Conservation (phyloP, 2,113 vertebrate species). For the Notothenia rossii region DNA sequence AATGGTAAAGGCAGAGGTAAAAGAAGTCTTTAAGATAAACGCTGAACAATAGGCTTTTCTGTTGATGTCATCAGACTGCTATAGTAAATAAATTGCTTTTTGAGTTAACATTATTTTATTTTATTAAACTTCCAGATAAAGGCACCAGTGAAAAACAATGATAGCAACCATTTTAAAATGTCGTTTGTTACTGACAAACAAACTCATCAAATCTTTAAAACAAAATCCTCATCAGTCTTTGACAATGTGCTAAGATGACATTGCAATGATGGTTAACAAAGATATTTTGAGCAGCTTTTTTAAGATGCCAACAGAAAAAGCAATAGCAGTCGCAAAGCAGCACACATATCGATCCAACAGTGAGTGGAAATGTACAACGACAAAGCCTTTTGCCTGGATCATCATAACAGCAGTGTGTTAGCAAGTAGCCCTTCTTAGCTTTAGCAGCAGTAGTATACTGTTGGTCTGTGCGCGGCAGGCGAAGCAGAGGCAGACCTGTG, state of each 20-base stretch:
- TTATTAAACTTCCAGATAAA: too few relatives aligned
- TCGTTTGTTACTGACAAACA: too few relatives aligned
- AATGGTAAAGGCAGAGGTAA: neutral
- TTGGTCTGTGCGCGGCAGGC: neutral
- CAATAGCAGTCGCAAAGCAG: neutral
- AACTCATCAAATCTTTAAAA: too few relatives aligned
- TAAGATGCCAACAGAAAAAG: neutral
- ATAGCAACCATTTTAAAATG: too few relatives aligned
- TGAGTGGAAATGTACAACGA: neutral
- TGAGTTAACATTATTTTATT: too few relatives aligned
- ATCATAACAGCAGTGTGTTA: neutral
- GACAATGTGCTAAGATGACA: too few relatives aligned
- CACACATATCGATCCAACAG: neutral
- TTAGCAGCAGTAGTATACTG: neutral
- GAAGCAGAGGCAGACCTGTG: slow-evolving; percentile 28
- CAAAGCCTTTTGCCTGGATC: neutral
- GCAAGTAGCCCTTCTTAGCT: slow-evolving; percentile 18
- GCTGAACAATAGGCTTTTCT: too few relatives aligned
- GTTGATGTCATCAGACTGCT: too few relatives aligned
- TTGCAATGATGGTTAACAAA: too few relatives aligned
- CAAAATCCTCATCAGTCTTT: too few relatives aligned
- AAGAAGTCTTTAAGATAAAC: neutral
- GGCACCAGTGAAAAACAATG: too few relatives aligned
- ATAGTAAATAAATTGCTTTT: too few relatives aligned
- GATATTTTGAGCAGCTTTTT: neutral